Conservation (phyloP, 2,888 invertebrate genomes). For the Xiphydria camelus region DNA sequence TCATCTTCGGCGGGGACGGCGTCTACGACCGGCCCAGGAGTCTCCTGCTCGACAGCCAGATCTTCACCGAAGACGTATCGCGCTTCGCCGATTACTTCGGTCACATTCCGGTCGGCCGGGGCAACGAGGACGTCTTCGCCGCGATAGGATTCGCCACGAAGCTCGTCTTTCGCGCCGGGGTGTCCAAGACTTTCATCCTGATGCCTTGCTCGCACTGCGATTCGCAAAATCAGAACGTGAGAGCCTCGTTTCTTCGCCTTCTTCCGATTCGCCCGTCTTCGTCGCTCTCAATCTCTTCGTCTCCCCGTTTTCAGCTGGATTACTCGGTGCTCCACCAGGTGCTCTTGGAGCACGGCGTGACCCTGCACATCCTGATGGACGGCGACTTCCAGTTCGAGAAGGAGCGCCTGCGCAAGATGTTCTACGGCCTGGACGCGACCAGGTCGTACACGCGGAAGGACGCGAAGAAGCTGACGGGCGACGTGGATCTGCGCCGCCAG, state of each 20-base stretch:
- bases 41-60: constrained; percentile 71
- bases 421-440: constrained; percentile 78
- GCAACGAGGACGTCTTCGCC: constrained; percentile 72
- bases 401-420: constrained; percentile 70
- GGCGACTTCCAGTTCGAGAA: constrained; percentile 78
- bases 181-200: constrained; percentile 79
- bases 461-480: constrained; percentile 70
- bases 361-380: constrained; percentile 81
- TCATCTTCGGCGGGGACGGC: constrained; percentile 80
- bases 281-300: constrained; percentile 22
- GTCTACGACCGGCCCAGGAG: constrained; percentile 74
- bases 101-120: constrained; percentile 69
- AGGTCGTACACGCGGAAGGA: constrained; percentile 82
- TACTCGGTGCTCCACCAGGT: constrained; percentile 82
- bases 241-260: no score
- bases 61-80: constrained; percentile 64
- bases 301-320: constrained; percentile 67
- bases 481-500: constrained; percentile 71
- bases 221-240: constrained; percentile 69
- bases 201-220: constrained; percentile 80
- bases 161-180: constrained; percentile 80
- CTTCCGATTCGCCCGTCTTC: background rate
- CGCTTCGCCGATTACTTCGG: constrained; percentile 69
- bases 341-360: constrained; percentile 78
- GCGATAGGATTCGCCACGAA: constrained; percentile 75